Percentiles rank a stretch among this genome's conserved stretches.
Evolutionary conservation across 2,797 vertebrate species (phyloP).

Genomic region (Vultur gryphus): DNA sequence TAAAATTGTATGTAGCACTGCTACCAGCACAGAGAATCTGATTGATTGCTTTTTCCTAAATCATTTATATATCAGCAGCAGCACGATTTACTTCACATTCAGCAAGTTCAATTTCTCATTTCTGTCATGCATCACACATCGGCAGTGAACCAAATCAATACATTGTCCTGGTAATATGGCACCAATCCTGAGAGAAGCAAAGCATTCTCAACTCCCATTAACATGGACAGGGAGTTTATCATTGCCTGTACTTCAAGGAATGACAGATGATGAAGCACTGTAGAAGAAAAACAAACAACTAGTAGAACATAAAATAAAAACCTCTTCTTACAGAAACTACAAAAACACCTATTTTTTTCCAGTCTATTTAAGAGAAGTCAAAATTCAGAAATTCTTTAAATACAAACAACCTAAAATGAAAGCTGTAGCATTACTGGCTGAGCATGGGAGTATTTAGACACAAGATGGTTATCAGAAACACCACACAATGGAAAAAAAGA

Average conservation of each 20-base stretch:
- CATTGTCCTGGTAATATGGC: neutral
- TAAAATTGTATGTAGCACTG: neutral
- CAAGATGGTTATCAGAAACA: neutral
- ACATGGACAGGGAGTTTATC: neutral
- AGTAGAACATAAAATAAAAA: neutral
- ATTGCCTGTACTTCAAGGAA: neutral
- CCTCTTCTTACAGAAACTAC: neutral
- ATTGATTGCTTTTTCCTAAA: neutral
- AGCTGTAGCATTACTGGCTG: neutral
- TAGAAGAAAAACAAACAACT: neutral
- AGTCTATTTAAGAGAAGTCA: neutral
- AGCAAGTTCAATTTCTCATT: slow-evolving; percentile 38
- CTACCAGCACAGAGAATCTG: neutral
- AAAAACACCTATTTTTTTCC: neutral
- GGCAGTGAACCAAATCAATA: slow-evolving; percentile 35
- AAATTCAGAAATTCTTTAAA: neutral
- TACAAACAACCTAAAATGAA: neutral
- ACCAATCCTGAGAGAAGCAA: neutral
- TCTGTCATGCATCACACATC: neutral
- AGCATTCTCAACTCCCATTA: neutral
- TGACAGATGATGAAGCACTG: neutral
- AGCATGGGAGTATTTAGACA: neutral
- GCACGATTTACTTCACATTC: neutral
- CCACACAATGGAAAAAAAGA: neutral
- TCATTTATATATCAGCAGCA: neutral